Percentiles rank a stretch among this genome's conserved stretches.
Conservation (phyloP, 2,797 vertebrate species). For the Smutsia gigantea region DNA sequence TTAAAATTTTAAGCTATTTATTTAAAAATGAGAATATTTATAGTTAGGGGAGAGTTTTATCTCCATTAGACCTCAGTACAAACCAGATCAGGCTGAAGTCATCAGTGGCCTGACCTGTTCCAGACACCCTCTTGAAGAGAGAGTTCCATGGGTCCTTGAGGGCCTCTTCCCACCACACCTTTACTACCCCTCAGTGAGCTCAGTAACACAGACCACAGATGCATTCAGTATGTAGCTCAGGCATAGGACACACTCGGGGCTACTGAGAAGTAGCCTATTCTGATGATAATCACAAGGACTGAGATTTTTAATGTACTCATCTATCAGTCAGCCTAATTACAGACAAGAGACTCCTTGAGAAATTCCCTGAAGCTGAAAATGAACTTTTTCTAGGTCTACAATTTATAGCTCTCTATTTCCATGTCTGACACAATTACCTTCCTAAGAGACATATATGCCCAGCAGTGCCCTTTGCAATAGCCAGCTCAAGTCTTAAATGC, state of each 20-base stretch:
- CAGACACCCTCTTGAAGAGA: neutral
- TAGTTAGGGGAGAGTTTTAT: neutral
- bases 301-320: neutral
- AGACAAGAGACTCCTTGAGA: conserved; percentile 11
- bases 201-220: neutral
- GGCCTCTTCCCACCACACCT: neutral
- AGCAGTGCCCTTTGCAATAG: neutral
- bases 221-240: neutral
- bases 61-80: neutral
- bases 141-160: neutral
- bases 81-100: neutral
- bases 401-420: neutral
- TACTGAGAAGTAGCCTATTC: neutral
- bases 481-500: neutral
- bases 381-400: neutral
- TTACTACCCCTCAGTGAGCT: neutral
- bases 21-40: neutral
- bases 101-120: neutral
- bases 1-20: neutral
- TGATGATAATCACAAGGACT: neutral
- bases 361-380: neutral
- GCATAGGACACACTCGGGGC: neutral
- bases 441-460: neutral
- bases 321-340: conserved; percentile 5
- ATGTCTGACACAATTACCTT: neutral